Evolutionary conservation across 2,113 vertebrate species (phyloP), one percentile per base, ranked within the genome.

Genomic region (Larimichthys crocea): DNA sequence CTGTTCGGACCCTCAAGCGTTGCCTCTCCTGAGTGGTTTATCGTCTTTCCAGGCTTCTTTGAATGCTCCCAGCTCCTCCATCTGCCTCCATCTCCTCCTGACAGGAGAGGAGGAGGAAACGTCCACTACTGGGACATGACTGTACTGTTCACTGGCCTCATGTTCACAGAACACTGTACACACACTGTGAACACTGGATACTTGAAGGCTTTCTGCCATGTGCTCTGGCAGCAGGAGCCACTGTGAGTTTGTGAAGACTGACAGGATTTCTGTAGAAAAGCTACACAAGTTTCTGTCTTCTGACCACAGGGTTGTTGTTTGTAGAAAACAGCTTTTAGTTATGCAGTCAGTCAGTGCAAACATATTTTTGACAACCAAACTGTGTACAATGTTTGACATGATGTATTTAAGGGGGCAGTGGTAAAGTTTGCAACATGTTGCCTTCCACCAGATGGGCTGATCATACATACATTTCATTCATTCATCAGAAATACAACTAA

Each of bases 11-110:
- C 80, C 80, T 80, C 22, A 35, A 64, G 82, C 64, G 52, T 49
- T 62, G 44, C 66, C 62, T 76, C 88, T 82, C 78, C 74, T 42
- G 52, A 56, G 80, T 86, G 81, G 73, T 86, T 79, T 71, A 86
- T 86, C 67, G 74, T 84, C 65, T 84, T 70, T 66, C 55, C 79
- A 61, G 80, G 53, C 68, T 29, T 70, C 70, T 84, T 62, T 63
- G 40, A 74, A 81, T 10, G 15, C 42, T 68, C 59, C n/a, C 49
- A 53, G 24, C 19, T 52, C 63, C 42, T 62, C 62, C 50, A 26
- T 40, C 56, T 50, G 44, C 67, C 42, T 14, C 64, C 19, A 15
- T 11, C 57, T 35, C 64, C 12, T 22, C 12, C 31, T 31, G 29
- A 59, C 67, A 77, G 52, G n/a, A 52, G 80, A 52, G 29, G 29